phyloP scores from a whole-genome alignment of 2,113 vertebrate species.

The Urocitellus parryii region DNA sequence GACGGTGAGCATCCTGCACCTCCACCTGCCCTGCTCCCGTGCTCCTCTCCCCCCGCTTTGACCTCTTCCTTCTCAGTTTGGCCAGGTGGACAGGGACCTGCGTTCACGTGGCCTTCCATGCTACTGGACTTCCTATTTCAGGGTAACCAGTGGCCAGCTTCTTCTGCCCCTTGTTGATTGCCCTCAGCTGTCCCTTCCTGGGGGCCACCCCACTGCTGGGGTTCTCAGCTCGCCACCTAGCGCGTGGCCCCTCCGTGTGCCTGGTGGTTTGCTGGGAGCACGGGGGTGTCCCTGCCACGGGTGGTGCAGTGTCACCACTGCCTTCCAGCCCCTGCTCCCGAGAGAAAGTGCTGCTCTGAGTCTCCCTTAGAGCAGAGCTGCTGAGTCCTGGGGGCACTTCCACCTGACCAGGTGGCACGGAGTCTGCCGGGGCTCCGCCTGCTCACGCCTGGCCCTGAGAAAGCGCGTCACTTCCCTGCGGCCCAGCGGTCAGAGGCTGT shows the following conservation, averaged over 20 bases:
- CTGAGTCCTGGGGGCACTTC: too few species aligned
- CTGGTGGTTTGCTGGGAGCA: fast-evolving
- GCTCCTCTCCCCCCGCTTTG: too few species aligned
- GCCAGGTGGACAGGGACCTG: fast-evolving
- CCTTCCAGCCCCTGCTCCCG: fast-evolving
- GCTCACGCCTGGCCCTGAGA: fast-evolving
- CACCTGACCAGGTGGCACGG: too few species aligned
- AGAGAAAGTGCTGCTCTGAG: too few species aligned
- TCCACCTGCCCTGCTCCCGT: not conserved
- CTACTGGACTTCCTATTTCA: not conserved
- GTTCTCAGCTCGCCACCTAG: fast-evolving
- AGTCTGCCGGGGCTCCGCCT: not conserved
- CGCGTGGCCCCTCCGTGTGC: fast-evolving
- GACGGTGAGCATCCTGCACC: too few species aligned
- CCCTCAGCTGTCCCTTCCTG: fast-evolving
- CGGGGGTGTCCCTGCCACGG: fast-evolving
- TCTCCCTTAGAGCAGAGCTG: too few species aligned
- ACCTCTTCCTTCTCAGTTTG: not conserved
- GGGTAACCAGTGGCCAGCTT: not conserved
- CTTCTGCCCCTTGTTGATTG: too few species aligned
- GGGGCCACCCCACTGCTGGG: fast-evolving
- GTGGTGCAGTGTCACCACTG: fast-evolving
- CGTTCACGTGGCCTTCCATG: fast-evolving
- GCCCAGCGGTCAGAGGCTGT: fast-evolving
- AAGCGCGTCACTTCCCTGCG: not conserved